Evolutionary conservation across 1,140 invertebrate species (phyloP), one percentile per base, ranked within the genome.

Genomic region (Papilio glaucus): DNA sequence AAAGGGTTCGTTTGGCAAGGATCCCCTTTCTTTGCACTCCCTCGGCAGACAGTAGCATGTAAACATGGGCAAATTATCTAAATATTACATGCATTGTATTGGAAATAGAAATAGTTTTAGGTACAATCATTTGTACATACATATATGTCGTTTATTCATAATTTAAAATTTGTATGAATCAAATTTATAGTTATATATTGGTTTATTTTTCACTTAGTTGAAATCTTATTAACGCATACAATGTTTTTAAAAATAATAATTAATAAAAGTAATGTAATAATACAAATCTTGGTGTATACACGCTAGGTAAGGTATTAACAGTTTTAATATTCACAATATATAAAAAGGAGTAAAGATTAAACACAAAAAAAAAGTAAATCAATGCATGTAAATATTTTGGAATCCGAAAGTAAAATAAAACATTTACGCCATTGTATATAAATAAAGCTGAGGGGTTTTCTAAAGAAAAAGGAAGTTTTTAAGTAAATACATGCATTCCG

Each of bases 1-100:
- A 67, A 72, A 73, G 65, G 74, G 67, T 69, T 69, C 26, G 41
- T 68, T 61, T 9, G 57, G 26, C 21, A 45, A 18, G 53, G 69
- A 67, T 65, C 71, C 77, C 74, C 77, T 73, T 77, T 72, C 74
- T 74, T 76, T 57, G 13, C 9, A 38, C 62, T 73, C 77, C 78
- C 73, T 57, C 39, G 73, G 69, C 72, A 70, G 67, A 72, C 70
- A 62, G 26, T 65, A 62, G 57, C 71, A 70, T 79, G 76, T 79
- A 72, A 76, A 75, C 78, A 75, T 18, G 15, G 13, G 45, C 29
- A 69, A 69, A 53, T 69, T 45, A 53, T 69, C 42, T 38, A 69
- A 53, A 69, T 69, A 69, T 49, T 53, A 53, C 67, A 69, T 69
- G 45, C 29, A 69, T 69, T 69, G 61, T 39, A 63, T 38, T n/a